Evolutionary conservation across 2,113 vertebrate genomes (phyloP).

Genomic region (Stegostoma tigrinum): DNA sequence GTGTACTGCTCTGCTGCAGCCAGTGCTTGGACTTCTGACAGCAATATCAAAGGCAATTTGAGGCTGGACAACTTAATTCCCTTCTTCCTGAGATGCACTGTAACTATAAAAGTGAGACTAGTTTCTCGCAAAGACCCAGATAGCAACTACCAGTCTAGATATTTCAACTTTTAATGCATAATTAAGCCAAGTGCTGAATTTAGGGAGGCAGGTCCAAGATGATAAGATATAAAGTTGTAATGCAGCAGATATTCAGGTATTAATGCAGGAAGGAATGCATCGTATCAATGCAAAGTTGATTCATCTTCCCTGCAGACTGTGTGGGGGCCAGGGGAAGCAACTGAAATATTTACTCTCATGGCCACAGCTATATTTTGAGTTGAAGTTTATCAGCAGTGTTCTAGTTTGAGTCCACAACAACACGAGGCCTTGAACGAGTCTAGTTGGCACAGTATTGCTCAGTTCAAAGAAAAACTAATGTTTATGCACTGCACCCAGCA

Average conservation of each 20-base stretch:
- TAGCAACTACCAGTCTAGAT: neutral
- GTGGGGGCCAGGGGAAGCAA: neutral
- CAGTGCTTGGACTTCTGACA: neutral
- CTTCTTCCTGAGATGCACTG: neutral
- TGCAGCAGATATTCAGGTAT: neutral
- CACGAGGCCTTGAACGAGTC: neutral
- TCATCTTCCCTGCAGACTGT: neutral
- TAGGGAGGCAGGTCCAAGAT: neutral
- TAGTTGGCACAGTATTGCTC: neutral
- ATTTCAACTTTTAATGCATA: neutral
- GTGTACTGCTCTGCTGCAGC: neutral
- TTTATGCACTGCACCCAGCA: neutral
- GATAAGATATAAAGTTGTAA: neutral
- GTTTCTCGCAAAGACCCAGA: neutral
- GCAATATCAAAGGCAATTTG: neutral
- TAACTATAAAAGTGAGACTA: neutral
- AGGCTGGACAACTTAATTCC: neutral
- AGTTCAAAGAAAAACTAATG: neutral
- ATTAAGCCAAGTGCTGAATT: neutral
- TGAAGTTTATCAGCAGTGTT: neutral
- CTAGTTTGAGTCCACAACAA: neutral
- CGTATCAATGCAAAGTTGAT: neutral
- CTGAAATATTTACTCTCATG: neutral
- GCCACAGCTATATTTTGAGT: neutral
- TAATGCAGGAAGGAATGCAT: neutral